Evolutionary conservation across 2,113 vertebrate species (phyloP), one percentile per base, ranked within the genome.

Genomic region (Calyptomena viridis): DNA sequence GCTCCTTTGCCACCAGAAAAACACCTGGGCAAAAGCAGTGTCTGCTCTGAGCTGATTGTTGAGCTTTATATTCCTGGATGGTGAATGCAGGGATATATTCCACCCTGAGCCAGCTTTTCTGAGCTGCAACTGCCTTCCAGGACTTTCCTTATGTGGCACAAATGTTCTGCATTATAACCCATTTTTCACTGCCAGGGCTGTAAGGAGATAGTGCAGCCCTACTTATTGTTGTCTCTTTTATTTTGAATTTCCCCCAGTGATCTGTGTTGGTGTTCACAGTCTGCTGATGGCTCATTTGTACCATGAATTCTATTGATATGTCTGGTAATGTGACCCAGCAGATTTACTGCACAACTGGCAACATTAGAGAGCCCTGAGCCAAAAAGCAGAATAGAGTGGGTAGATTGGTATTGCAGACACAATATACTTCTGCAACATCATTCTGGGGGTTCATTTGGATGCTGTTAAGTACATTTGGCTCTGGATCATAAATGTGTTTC

Each of bases 341-440:
- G 97, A 97, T 96, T 98, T 97, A 90, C 90, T 95, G 94, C 94
- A 94, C 96, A 84, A 95, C 75, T 97, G 97, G 97, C 97, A 97
- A 78, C 93, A 81, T 87, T 60, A 96, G 92, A 97, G 89, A 66
- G 95, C 71, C 91, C 94, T 52, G 94, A 95, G 90, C 95, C 96
- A 96, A 85, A 96, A 85, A 93, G 91, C 93, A 96, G 87, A 46
- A 9, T n/a, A 92, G 91, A 95, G 93, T 68, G 87, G 87, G 86
- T 39, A 88, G 94, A 95, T 96, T 93, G 85, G 66, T 94, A 90
- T 79, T 95, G 95, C 90, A 96, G 95, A 90, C 80, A 90, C 84
- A 84, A 71, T 78, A 52, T 44, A 37, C 46, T 71, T 66, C 76
- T 74, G 40, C 64, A 63, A 47, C 11, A 4, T 81, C 39, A 8